Base-by-base conservation (phyloP, 2,113 vertebrate species). In the Callipepla squamata region DNA sequence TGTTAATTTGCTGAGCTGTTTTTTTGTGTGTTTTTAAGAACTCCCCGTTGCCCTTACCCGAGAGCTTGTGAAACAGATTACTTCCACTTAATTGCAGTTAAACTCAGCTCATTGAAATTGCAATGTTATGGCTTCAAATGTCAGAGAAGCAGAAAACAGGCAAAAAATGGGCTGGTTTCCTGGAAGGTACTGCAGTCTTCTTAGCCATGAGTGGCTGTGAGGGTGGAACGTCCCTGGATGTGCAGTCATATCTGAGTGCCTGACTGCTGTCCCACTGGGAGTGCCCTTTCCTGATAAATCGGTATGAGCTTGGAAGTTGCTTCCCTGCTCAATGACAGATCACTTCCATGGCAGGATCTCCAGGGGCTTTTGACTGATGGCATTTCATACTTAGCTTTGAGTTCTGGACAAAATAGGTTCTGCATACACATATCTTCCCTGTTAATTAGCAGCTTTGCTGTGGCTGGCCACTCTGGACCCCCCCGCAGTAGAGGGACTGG, bases 1-100 rank as follows among this genome's bases (percentile, higher is more conserved):
- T 80, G 80, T 86, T 50, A 51, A n/a, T 62, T 83, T 84, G 61
- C 7, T 78, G 63, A 70, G 48, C 38, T 86, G 73, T 6, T 40
- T 63, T 10, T 16, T 32, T 48, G 68, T 57, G n/a, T 63, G 12
- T 75, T 79, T 34, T 66, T 45, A 40, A 79, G 22, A 61, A 3
- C 15, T 95, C 45, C 34, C 48, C 51, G 55, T 61, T 89, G 22
- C 48, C 30, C 53, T 86, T 50, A 48, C 15, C 36, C 11, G 15
- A 73, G 76, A 66, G 65, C 48, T 36, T 74, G 57, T 13, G 50
- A 66, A 73, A 45, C 50, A 65, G n/a, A 48, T 61, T 61, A 32
- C 69, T 82, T 83, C 48, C 62, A 61, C 16, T 11, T 34, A 70
- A 26, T 45, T 75, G 67, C 77, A 45, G 67, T 61, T 75, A 30